phyloP scores from a whole-genome alignment of 2,113 vertebrate species.

The Mugil cephalus region DNA sequence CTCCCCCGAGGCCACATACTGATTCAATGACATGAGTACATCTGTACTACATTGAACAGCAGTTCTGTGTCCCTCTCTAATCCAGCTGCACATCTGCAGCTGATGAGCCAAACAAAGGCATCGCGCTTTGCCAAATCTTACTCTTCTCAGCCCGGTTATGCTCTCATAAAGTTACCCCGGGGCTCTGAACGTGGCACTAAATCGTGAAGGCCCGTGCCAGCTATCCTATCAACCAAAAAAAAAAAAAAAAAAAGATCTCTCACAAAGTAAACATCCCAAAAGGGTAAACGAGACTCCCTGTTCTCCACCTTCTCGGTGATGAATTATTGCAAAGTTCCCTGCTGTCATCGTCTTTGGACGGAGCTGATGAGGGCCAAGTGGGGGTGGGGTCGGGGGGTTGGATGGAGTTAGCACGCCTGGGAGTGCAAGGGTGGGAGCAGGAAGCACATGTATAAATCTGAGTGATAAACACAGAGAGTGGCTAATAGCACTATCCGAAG shows the following conservation, averaged over 20 bases:
- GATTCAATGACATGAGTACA: constrained; percentile 79
- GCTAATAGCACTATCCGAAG: constrained; percentile 53
- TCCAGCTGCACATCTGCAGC: constrained; percentile 79
- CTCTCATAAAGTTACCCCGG: constrained; percentile 43
- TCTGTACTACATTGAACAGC: constrained; percentile 78
- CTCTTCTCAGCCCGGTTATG: constrained; percentile 48
- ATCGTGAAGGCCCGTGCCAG: constrained; percentile 12
- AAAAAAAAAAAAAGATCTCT: constrained; percentile 17
- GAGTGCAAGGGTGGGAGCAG: constrained; percentile 73
- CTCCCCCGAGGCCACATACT: constrained; percentile 74
- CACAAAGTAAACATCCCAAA: constrained; percentile 5
- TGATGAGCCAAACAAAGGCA: constrained; percentile 77
- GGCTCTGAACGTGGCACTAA: constrained; percentile 45
- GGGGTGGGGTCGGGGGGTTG: constrained; percentile 40
- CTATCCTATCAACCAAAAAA: constrained; percentile 41
- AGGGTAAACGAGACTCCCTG: constrained; percentile 38
- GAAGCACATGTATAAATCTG: constrained; percentile 76
- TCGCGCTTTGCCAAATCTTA: constrained; percentile 59
- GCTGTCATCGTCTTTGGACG: constrained; percentile 64
- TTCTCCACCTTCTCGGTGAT: constrained; percentile 62
- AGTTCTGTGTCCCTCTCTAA: constrained; percentile 63
- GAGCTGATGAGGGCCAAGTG: constrained; percentile 60
- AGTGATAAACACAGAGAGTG: constrained; percentile 68
- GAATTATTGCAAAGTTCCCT: constrained; percentile 62
- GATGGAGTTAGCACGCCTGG: constrained; percentile 56